Evolutionary conservation across 2,888 invertebrate species (phyloP), one percentile per base, ranked within the genome.

Genomic region (Polyommatus iphigenia): DNA sequence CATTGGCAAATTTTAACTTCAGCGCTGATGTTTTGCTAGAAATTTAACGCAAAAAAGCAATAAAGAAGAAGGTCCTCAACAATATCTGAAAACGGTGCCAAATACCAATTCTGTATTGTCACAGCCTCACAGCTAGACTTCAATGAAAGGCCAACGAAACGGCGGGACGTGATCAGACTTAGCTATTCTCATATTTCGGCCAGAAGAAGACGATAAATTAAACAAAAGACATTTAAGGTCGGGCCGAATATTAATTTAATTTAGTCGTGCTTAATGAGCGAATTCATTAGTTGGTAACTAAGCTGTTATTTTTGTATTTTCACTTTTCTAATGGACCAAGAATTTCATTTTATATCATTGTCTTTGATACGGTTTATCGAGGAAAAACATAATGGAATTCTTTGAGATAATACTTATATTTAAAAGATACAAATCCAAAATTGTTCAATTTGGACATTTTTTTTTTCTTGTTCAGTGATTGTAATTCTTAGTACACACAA

Each of bases 221-320:
- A 67, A 67, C 29, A 67, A 67, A 67, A 32, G 67, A 67, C 67
- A 67, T 29, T 32, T 18, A 15, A 13, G 67, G 67, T 20, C 67
- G 29, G 15, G 15, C 18, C 6, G 67, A 67, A 67, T 67, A 67
- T 67, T 32, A 67, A 67, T 67, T 67, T 67, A 67, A 62, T 62
- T 62, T 10, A 29, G 29, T 20, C 29, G 10, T 62, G 32, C 32
- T 18, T 67, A 67, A 32, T 32, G 67, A 67, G 18, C 6, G 6
- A 67, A 67, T 67, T 67, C 67, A 67, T 67, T 67, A 67, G 67
- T 67, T 67, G 15, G 29, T 67, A 67, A 13, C 29, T 67, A 4
- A 24, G 62, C 20, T 24, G 13, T 67, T 67, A 67, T 67, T 24
- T 67, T 67, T 13, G 62, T 67, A 15, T 67, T 67, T 20, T 67